Evolutionary conservation across 2,888 invertebrate species (phyloP).

Genomic region (Synanthedon formicaeformis): DNA sequence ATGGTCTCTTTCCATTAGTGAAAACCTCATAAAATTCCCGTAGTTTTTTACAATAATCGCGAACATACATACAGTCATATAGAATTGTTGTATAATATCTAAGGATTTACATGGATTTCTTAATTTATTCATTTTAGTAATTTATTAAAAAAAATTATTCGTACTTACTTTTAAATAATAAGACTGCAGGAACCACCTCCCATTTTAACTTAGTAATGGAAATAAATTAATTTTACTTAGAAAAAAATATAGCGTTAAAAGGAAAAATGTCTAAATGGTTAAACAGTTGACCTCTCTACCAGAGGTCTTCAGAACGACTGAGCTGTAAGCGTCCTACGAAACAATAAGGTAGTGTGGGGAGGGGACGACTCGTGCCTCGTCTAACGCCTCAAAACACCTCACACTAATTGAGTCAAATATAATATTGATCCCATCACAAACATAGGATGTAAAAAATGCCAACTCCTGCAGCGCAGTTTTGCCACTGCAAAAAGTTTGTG

Average conservation of each 20-base stretch:
- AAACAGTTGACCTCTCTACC: neutral
- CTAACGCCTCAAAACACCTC: neutral
- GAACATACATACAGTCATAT: too few species aligned
- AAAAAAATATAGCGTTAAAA: neutral
- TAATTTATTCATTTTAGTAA: too few species aligned
- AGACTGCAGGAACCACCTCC: constrained; percentile 11
- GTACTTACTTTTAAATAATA: constrained; percentile 23
- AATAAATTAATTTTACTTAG: neutral
- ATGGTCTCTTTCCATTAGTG: too few species aligned
- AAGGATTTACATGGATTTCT: too few species aligned
- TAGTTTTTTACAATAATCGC: too few species aligned
- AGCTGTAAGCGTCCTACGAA: constrained; percentile 1
- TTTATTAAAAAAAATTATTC: neutral
- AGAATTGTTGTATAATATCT: too few species aligned
- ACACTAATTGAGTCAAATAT: too few species aligned
- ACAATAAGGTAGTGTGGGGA: neutral
- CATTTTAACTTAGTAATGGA: constrained; percentile 8
- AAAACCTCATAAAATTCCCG: too few species aligned
- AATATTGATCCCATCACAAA: too few species aligned
- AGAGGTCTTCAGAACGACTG: constrained; percentile 28
- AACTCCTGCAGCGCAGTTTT: too few species aligned
- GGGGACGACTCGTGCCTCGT: neutral
- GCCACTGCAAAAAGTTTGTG: too few species aligned
- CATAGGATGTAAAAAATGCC: too few species aligned
- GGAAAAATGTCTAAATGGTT: neutral